Base-by-base conservation (phyloP, 2,888 invertebrate species). In the Brachypalpus laphriformis region DNA sequence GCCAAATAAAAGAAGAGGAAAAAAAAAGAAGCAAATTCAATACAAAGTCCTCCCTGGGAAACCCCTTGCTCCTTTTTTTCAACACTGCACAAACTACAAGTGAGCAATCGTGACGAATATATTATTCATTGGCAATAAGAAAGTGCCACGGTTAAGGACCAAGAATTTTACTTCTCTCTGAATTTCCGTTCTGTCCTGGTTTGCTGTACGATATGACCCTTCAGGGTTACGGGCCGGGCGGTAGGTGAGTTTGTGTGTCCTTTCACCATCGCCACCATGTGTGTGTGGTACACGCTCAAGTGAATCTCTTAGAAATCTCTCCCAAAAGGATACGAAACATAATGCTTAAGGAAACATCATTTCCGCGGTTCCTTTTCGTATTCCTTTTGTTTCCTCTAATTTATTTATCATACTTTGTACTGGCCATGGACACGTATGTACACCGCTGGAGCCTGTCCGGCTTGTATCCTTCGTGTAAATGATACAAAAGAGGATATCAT, bases 41-140 rank as follows among this genome's bases (percentile, higher is more conserved):
- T 85, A 85, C 81, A 76, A 75, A 66, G 78, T 47, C 70, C 66
- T 74, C 49, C 61, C 54, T 61, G 56, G 47, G 59, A 70, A 56
- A 68, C 68, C 31, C 63, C 40, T 70, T 65, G 42, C 49, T 61
- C 49, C 61, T 72, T 54, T 47, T 37, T n/a, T 34, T 40, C 42
- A 74, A 70, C 70, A 59, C 56, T 70, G 80, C 63, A 75, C 51
- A 81, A 85, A 85, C 85, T 85, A 85, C 81, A 85, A 85, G 85
- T 76, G 85, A 85, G 85, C 85, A 85, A 85, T 85, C 85, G 85
- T 85, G 85, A 81, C 81, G 81, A 85, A 85, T 85, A 85, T 85
- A 85, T 85, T 85, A 85, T 85, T 85, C 85, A 85, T 85, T 85
- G 85, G 85, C 85, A 85, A 85, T 85, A 85, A 75, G 85, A 85